Evolutionary conservation across 2,888 invertebrate genomes (phyloP).

Genomic region (Siphonodentalium dalli): DNA sequence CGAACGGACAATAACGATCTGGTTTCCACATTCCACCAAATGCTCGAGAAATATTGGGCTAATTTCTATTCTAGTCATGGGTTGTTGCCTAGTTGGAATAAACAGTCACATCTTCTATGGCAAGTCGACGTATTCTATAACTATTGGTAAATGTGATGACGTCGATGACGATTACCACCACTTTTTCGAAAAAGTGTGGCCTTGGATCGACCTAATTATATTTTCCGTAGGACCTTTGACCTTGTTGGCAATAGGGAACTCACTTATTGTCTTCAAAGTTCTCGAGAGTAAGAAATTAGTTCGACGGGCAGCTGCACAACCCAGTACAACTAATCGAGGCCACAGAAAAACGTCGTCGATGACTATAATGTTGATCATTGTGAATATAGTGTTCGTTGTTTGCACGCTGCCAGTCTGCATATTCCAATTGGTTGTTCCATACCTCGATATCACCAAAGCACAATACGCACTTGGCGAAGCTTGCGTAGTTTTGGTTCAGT

Average conservation of each 20-base stretch:
- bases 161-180: conserved; percentile 23
- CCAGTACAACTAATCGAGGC: not conserved
- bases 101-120: conserved; percentile 42
- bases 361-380: conserved; percentile 36
- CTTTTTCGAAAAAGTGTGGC: conserved; percentile 35
- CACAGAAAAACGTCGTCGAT: conserved; percentile 34
- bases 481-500: conserved; percentile 38
- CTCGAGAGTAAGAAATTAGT: conserved; percentile 25
- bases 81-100: conserved; percentile 21
- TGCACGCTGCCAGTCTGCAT: conserved; percentile 41
- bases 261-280: conserved; percentile 38
- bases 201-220: conserved; percentile 48
- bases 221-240: conserved; percentile 42
- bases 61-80: conserved; percentile 28
- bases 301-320: conserved; percentile 3
- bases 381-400: conserved; percentile 40
- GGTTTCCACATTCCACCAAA: conserved; percentile 43
- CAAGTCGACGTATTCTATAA: conserved; percentile 6
- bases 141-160: conserved; percentile 15
- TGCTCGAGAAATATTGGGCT: conserved; percentile 27
- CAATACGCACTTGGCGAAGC: too few relatives aligned
- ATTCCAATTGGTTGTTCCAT: conserved; percentile 32
- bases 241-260: conserved; percentile 40
- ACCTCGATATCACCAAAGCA: too few relatives aligned
- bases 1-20: conserved; percentile 48